These are phyloP conservation scores for Hozukius guyotensis DNA, from an alignment of 2,797 vertebrate species.

Conservation along the genomic window DNA sequence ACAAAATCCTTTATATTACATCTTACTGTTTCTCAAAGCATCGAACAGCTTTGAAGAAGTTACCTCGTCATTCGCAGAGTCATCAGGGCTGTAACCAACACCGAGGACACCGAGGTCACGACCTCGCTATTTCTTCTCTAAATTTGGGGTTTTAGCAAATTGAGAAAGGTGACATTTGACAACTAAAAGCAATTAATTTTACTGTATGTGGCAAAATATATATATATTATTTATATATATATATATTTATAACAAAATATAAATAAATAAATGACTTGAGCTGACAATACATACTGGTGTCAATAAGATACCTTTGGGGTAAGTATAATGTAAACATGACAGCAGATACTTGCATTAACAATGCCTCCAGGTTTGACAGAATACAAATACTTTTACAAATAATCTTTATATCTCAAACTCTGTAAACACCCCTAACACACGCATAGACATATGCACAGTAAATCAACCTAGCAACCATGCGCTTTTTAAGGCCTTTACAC, in stretches of 20 bases:
- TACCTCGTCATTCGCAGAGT: not conserved
- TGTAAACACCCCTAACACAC: conserved; percentile 3
- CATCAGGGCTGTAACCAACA: not conserved
- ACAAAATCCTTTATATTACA: not conserved
- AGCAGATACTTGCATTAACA: not conserved
- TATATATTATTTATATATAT: too few relatives aligned
- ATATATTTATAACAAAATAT: not conserved
- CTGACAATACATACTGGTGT: not conserved
- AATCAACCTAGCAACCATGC: not conserved
- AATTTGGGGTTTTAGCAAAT: not conserved
- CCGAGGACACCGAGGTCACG: not conserved
- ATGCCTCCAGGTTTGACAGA: not conserved
- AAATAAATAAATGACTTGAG: not conserved
- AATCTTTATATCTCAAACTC: not conserved
- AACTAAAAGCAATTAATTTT: not conserved
- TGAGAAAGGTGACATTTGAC: not conserved
- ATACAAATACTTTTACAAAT: not conserved
- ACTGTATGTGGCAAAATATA: not conserved
- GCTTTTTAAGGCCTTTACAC: not conserved
- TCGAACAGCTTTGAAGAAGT: not conserved
- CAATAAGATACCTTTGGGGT: not conserved
- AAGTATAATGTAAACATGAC: not conserved
- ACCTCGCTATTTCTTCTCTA: not conserved
- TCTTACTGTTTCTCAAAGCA: not conserved
- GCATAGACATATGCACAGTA: not conserved